phyloP scores from a whole-genome alignment of 2,888 invertebrate genomes.

The Trachelus troglodyta region DNA sequence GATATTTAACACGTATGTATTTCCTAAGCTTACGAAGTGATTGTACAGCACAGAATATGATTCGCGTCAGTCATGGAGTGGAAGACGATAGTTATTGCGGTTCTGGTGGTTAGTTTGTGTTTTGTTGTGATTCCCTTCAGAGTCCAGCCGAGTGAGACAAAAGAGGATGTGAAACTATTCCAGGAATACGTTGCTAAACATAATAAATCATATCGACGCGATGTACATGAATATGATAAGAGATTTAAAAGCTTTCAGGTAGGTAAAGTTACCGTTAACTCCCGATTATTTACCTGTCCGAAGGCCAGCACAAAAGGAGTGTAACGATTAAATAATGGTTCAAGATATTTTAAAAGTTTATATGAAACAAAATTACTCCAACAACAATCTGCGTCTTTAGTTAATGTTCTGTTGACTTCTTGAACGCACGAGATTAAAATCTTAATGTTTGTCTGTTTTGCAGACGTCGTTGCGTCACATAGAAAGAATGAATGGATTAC shows the following conservation, averaged over 20 bases:
- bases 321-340: neutral
- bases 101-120: constrained; percentile 61
- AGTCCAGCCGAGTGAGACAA: constrained; percentile 50
- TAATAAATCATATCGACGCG: constrained; percentile 68
- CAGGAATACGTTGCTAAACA: constrained; percentile 66
- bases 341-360: constrained; percentile 9
- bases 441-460: constrained; percentile 30
- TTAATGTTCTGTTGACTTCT: neutral
- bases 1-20: constrained; percentile 18
- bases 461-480: constrained; percentile 68
- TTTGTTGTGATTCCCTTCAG: constrained; percentile 68
- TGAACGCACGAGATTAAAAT: neutral
- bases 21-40: constrained; percentile 11
- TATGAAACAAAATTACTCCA: neutral
- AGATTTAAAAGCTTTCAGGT: constrained; percentile 67
- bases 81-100: constrained; percentile 54
- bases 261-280: constrained; percentile 23
- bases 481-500: constrained; percentile 65
- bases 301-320: neutral
- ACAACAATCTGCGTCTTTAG: neutral
- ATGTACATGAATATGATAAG: constrained; percentile 62
- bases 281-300: neutral
- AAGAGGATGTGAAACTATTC: constrained; percentile 63
- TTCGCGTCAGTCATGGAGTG: constrained; percentile 55
- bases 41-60: constrained; percentile 27